phyloP scores from a whole-genome alignment of 2,797 vertebrate species.

The Rhynchotus rufescens region DNA sequence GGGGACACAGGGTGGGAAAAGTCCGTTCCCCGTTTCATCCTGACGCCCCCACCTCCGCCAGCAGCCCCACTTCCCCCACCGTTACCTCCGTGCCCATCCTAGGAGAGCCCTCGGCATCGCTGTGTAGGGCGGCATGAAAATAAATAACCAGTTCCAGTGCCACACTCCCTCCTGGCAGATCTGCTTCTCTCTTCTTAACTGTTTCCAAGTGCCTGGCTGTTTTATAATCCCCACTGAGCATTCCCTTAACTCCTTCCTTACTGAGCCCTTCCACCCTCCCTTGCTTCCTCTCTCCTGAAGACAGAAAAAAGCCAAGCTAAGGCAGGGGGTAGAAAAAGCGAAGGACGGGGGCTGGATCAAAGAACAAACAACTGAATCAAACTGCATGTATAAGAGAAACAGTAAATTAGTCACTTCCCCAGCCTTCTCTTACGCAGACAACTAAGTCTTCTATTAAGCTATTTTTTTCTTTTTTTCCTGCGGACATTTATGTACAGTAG shows the following conservation, averaged over 20 bases:
- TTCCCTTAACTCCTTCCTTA: conserved; percentile 67
- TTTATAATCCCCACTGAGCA: conserved; percentile 68
- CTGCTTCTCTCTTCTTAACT: conserved; percentile 74
- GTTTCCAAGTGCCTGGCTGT: conserved; percentile 69
- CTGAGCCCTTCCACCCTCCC: conserved; percentile 46
- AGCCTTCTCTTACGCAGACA: conserved; percentile 30
- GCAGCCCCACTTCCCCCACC: fast-evolving
- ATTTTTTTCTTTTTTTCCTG: not conserved
- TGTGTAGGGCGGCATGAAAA: conserved; percentile 65
- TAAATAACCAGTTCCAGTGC: conserved; percentile 62
- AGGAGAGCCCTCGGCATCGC: conserved; percentile 51
- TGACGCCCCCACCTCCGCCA: not conserved
- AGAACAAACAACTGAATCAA: conserved; percentile 58
- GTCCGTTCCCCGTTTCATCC: not conserved
- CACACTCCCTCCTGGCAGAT: conserved; percentile 70
- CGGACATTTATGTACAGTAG: conserved; percentile 36
- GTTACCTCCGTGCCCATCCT: conserved; percentile 40
- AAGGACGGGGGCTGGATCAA: conserved; percentile 52
- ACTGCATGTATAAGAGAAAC: not conserved
- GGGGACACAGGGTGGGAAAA: not conserved
- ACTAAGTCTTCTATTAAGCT: not conserved
- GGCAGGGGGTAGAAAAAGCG: conserved; percentile 9
- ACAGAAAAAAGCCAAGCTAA: conserved; percentile 22
- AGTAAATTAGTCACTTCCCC: conserved; percentile 34
- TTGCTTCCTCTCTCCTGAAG: not conserved